Percentiles rank a stretch among this genome's conserved stretches.
Evolutionary conservation across 2,797 vertebrate genomes (phyloP).

Genomic region (Geotria australis): DNA sequence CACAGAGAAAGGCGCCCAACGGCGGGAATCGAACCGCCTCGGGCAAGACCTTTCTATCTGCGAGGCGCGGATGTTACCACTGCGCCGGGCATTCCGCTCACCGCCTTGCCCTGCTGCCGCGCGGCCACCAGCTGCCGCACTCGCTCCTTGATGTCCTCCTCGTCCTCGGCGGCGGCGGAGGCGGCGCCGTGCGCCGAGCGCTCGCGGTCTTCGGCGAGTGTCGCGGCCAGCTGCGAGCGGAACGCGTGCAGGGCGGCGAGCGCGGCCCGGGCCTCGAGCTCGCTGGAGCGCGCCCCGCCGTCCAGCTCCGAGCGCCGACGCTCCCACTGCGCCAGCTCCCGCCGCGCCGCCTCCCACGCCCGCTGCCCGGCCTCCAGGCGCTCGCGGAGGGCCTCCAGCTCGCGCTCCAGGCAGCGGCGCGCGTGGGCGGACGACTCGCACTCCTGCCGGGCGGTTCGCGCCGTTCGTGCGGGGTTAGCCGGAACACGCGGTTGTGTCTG

Average conservation of each 20-base stretch:
- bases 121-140: conserved; percentile 14
- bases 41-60: too few relatives aligned
- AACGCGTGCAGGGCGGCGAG: conserved; percentile 13
- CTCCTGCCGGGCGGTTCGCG: conserved; percentile 32
- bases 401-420: conserved; percentile 18
- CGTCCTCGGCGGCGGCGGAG: not conserved
- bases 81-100: conserved; percentile 1
- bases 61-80: too few relatives aligned
- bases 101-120: conserved; percentile 9
- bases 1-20: too few relatives aligned
- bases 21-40: too few relatives aligned
- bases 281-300: conserved; percentile 12
- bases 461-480: too few relatives aligned
- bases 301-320: conserved; percentile 20
- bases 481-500: too few relatives aligned
- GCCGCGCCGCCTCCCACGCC: conserved; percentile 16
- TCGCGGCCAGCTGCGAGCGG: conserved; percentile 14
- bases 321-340: conserved; percentile 20
- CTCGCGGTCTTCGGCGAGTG: conserved; percentile 9
- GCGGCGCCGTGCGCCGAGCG: too few relatives aligned
- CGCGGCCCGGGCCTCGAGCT: conserved; percentile 11
- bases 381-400: conserved; percentile 19
- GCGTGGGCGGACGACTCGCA: conserved; percentile 12
- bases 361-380: conserved; percentile 21
- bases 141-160: conserved; percentile 18